These are phyloP conservation scores for Entosphenus tridentatus DNA, from an alignment of 2,113 vertebrate species.

Conservation along the genomic window DNA sequence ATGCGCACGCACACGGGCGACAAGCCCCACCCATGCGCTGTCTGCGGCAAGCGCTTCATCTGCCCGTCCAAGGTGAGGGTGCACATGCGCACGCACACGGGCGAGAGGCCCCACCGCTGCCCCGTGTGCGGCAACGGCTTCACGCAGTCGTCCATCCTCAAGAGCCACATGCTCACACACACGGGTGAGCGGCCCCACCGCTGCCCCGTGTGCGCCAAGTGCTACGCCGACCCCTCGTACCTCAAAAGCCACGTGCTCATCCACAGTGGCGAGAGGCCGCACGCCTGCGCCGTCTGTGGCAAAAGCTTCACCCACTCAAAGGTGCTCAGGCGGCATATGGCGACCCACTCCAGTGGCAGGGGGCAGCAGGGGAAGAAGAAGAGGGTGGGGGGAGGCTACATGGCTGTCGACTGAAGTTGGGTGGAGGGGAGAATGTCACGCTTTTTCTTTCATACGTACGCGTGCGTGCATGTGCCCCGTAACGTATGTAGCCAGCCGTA, in stretches of 20 bases:
- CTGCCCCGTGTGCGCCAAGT: conserved; percentile 61
- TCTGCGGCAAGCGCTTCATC: background rate
- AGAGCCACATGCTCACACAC: conserved; percentile 70
- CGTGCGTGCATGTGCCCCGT: too few relatives aligned
- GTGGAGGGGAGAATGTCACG: too few relatives aligned
- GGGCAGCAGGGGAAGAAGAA: too few relatives aligned
- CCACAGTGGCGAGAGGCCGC: background rate
- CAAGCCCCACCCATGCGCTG: background rate
- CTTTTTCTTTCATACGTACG: too few relatives aligned
- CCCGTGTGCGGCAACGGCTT: conserved; percentile 65
- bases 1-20: background rate
- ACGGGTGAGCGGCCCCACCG: conserved; percentile 63
- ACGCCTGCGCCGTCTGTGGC: background rate
- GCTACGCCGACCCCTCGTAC: conserved; percentile 29
- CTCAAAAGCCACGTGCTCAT: background rate
- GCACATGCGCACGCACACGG: background rate
- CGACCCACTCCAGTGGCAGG: background rate
- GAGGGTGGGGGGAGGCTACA: too few relatives aligned
- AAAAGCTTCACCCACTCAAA: conserved; percentile 3
- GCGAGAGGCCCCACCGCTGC: conserved; percentile 29
- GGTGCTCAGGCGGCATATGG: background rate
- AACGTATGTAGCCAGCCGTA: too few relatives aligned
- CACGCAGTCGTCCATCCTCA: conserved; percentile 58
- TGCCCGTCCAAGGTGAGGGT: background rate
- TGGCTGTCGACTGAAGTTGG: too few relatives aligned